Conservation (phyloP, 2,113 vertebrate genomes). For the Calidris pugnax region DNA sequence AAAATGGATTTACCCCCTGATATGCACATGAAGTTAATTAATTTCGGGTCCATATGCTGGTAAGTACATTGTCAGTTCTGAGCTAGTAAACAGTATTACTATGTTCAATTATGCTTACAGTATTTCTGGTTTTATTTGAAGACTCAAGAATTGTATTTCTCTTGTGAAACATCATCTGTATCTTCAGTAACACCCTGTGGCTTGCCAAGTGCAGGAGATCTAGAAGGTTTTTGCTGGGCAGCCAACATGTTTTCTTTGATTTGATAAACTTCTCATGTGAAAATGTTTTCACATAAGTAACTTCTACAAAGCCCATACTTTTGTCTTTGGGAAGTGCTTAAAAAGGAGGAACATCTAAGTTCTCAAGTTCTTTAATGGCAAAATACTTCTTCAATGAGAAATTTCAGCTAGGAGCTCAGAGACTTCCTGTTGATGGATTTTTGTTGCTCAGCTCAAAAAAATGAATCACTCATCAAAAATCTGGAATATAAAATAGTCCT, state of each 20-base stretch:
- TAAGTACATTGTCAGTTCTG: not conserved
- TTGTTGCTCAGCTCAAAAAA: not conserved
- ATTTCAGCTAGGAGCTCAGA: not conserved
- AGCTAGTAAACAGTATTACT: not conserved
- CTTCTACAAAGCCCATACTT: not conserved
- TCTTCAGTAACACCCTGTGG: not conserved
- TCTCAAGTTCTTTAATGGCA: not conserved
- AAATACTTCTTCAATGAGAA: conserved; percentile 8
- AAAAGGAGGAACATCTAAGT: not conserved
- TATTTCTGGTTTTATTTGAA: not conserved
- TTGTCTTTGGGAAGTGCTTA: not conserved
- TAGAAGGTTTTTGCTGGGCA: not conserved
- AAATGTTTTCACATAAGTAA: not conserved
- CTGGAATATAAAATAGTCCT: not conserved
- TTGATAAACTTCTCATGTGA: not conserved
- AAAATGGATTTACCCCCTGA: not conserved
- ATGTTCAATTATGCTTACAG: not conserved
- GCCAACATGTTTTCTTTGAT: not conserved
- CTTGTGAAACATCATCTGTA: not conserved
- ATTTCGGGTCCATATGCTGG: not conserved
- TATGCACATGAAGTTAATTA: not conserved
- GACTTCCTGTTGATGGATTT: not conserved
- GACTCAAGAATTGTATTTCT: not conserved
- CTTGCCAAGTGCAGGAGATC: not conserved
- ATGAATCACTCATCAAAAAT: conserved; percentile 12